Evolutionary conservation across 2,113 vertebrate species (phyloP).

Genomic region (Pontoporia blainvillei): DNA sequence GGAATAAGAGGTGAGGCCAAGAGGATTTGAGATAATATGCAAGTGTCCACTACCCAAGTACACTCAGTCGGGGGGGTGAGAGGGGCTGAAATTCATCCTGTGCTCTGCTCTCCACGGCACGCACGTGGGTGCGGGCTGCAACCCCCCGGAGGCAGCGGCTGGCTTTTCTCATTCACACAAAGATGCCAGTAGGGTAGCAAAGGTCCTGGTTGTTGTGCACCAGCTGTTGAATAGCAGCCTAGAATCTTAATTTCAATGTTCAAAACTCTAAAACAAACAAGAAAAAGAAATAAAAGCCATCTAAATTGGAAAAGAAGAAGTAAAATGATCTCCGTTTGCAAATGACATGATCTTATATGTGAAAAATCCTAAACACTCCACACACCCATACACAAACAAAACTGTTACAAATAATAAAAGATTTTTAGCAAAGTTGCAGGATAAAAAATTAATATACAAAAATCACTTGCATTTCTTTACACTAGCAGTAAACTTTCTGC

Average conservation of each 20-base stretch:
- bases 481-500: not conserved
- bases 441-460: not conserved
- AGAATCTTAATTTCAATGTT: not conserved
- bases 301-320: not conserved
- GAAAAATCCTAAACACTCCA: not conserved
- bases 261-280: not conserved
- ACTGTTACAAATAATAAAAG: not conserved
- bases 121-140: not conserved
- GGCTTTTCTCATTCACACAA: not conserved
- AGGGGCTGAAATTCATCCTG: not conserved
- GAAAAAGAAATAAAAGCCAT: not conserved
- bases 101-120: fast-evolving
- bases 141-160: not conserved
- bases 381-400: not conserved
- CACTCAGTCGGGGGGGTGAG: not conserved
- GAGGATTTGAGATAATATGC: not conserved
- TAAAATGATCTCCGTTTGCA: not conserved
- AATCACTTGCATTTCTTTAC: not conserved
- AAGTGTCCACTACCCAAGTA: not conserved
- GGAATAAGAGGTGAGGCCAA: not conserved
- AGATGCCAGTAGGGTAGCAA: not conserved
- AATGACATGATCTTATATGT: not conserved
- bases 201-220: not conserved
- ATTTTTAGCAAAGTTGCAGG: not conserved
- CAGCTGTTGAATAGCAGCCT: not conserved